These are phyloP conservation scores for Arge pagana DNA, from an alignment of 2,888 invertebrate species.

Conservation along the genomic window DNA sequence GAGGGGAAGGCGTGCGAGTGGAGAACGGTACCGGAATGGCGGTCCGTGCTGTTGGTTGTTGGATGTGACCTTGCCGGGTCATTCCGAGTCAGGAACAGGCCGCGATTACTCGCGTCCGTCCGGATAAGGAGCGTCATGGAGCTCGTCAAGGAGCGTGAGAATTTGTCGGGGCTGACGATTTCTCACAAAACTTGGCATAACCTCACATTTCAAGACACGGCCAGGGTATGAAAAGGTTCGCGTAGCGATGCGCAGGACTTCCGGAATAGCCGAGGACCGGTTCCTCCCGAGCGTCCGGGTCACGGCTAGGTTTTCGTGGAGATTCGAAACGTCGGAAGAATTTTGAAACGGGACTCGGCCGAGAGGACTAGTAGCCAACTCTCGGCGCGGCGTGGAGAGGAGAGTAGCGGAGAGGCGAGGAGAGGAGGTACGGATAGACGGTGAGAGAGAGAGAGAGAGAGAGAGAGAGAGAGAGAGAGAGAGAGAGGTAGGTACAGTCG, in stretches of 20 bases:
- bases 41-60: too few relatives aligned
- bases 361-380: neutral
- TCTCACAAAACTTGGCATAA: constrained; percentile 41
- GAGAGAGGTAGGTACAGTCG: too few relatives aligned
- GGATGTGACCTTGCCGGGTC: constrained; percentile 19
- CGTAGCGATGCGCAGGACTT: neutral
- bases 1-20: constrained; percentile 4
- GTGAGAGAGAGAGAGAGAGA: constrained; percentile 1
- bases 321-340: too few relatives aligned
- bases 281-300: neutral
- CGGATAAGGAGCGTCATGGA: too few relatives aligned
- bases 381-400: neutral
- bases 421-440: constrained; percentile 5
- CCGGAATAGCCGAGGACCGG: neutral
- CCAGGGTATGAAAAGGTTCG: neutral
- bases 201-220: constrained; percentile 1
- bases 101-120: constrained; percentile 14
- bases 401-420: neutral
- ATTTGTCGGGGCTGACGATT: constrained; percentile 47
- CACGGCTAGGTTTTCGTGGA: too few relatives aligned
- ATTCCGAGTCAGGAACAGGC: constrained; percentile 6
- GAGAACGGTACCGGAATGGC: constrained; percentile 15
- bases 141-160: constrained; percentile 46
- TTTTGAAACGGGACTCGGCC: neutral
- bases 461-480: too few relatives aligned